Evolutionary conservation across 1,140 invertebrate species (phyloP), one percentile per base, ranked within the genome.

Genomic region (Micrasema longulum): DNA sequence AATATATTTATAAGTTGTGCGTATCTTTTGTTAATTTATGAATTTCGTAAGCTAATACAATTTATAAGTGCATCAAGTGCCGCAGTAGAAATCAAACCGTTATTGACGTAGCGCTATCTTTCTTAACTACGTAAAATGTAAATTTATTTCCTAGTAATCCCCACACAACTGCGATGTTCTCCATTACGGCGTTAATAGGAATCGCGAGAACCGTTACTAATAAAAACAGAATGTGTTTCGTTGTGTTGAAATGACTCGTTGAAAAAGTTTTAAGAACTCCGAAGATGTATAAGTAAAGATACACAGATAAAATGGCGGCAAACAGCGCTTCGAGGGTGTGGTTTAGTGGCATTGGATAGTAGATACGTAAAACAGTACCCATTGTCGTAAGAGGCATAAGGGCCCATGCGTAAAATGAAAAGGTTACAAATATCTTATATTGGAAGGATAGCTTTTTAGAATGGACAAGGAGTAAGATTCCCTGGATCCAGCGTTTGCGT

Each of bases 241-340:
- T 75, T 48, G 93, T 77, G 6, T 96, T 95, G 77, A 95, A 92
- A 76, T 95, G 89, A 78, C 94, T 91, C 0, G 97, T 83, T 11
- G 93, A 93, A 79, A 98, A 97, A 31, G 96, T 97, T 80, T 97
- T 97, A 20, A 97, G 89, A 0, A 97, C 95, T 72, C 97, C 97
- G 84, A 97, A 97, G 50, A 98, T 89, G 80, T 97, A 98, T 91
- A 98, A 95, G 80, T 97, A 98, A 76, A 97, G 91, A 81, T 95
- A 96, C 4, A 96, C 92, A 47, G 91, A 95, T 60, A 91, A 94
- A 73, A 95, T 93, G 78, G 97, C 97, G 45, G 92, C 92, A 81
- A 92, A 95, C 1, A 95, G 76, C 72, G 95, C 90, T 81, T 97
- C 94, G 67, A 97, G 88, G 36, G 91, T 50, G 62, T 90, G 87